Base-by-base conservation (phyloP, 1,140 invertebrate genomes). In the Drosophila kanapiae region DNA sequence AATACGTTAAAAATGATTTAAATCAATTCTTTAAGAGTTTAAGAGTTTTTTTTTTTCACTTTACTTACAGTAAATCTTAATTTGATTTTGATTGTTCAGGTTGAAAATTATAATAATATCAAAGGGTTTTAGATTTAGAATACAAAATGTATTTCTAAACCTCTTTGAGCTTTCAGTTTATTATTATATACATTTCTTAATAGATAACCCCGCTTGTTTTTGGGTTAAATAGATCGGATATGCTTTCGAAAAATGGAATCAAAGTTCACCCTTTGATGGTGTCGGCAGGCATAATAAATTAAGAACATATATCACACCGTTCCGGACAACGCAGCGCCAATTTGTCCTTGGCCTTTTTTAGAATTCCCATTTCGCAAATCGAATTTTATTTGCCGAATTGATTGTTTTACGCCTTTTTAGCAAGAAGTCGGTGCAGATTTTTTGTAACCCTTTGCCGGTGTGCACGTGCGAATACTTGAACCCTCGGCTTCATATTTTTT, bases 361-460 rank as follows among this genome's bases (percentile, higher is more conserved):
- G 53, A 33, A 69, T 58, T 69, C 54, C 74, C 68, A 71, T 80
- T 81, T 87, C 60, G 70, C 80, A 84, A 69, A 85, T 88, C 85
- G 78, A 88, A 88, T 86, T 85, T 88, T 88, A 88, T 88, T 88
- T 88, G 85, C 63, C 60, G 70, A 79, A 82, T 84, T 75, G 80
- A 91, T 91, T 90, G 82, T 91, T 88, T 88, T 70, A 90, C 85
- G 85, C 86, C 85, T 91, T 85, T 90, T 85, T 90, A 88, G 74
- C 74, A 64, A 65, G 57, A 76, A 60, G 78, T 86, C 78, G 77
- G 75, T 85, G 87, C 72, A 80, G 68, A 75, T 87, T 82, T 68
- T 33, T 29, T 42, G 29, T 43, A 88, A 83, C 83, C 83, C 84
- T 78, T 87, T 67, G 62, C 47, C 49, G 14, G 27, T 51, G 61